Conservation (phyloP, 2,888 invertebrate genomes). For the Micropterix aruncella region DNA sequence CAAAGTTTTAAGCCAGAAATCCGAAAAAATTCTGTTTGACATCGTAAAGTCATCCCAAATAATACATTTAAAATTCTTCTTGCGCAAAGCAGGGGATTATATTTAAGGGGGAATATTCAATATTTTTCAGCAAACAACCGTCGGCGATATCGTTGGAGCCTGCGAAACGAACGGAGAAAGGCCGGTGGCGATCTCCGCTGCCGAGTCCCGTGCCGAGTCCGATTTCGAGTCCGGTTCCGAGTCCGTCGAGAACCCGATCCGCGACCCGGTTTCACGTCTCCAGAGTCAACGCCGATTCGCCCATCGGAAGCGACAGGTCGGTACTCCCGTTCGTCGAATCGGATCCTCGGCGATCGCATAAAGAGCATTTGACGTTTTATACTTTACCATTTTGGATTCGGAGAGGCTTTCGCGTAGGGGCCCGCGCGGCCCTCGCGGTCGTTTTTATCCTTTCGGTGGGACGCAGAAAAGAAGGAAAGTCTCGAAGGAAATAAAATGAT, state of each 20-base stretch:
- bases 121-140: conserved; percentile 5
- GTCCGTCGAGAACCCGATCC: conserved; percentile 21
- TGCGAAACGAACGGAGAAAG: conserved; percentile 11
- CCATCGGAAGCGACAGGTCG: conserved; percentile 13
- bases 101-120: conserved; percentile 9
- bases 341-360: too few relatives aligned
- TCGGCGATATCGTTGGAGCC: conserved; percentile 15
- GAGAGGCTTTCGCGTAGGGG: too few relatives aligned
- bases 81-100: too few relatives aligned
- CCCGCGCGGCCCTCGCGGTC: too few relatives aligned
- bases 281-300: conserved; percentile 22
- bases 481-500: too few relatives aligned
- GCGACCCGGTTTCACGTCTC: conserved; percentile 26
- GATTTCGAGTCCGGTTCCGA: conserved; percentile 52
- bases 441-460: too few relatives aligned
- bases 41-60: conserved; percentile 15
- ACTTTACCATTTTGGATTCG: too few relatives aligned
- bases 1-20: too few relatives aligned
- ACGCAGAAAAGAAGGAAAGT: too few relatives aligned
- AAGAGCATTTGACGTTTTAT: too few relatives aligned
- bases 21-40: conserved; percentile 18
- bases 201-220: conserved; percentile 50
- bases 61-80: conserved; percentile 4
- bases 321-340: too few relatives aligned
- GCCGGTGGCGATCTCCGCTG: conserved; percentile 50